phyloP scores from a whole-genome alignment of 2,113 vertebrate genomes.

The Ptilonorhynchus violaceus region DNA sequence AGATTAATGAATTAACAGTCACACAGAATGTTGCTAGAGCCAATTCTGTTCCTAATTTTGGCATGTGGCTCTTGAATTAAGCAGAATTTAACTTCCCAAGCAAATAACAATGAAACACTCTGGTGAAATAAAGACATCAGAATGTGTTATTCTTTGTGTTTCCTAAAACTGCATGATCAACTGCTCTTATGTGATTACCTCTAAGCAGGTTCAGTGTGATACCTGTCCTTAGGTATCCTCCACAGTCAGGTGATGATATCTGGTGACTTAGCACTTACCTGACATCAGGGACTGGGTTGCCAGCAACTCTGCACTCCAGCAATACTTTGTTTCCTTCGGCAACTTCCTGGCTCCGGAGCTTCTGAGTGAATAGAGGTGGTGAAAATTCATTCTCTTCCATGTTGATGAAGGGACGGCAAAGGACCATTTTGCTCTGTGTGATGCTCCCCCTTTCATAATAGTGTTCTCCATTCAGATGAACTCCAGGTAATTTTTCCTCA shows the following conservation, averaged over 20 bases:
- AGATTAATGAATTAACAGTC: neutral
- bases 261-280: constrained; percentile 73
- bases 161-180: neutral
- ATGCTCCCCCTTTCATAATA: neutral
- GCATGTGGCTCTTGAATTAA: neutral
- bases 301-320: constrained; percentile 87
- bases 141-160: neutral
- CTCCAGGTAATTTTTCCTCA: neutral
- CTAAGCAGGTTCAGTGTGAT: neutral
- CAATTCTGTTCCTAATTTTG: neutral
- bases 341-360: constrained; percentile 94
- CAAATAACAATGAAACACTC: neutral
- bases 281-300: constrained; percentile 85
- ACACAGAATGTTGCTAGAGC: neutral
- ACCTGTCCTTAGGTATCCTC: neutral
- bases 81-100: neutral
- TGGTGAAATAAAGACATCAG: neutral
- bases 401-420: neutral
- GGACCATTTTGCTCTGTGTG: neutral
- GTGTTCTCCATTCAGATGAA: neutral
- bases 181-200: neutral
- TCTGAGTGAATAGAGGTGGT: constrained; percentile 88
- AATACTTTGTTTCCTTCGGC: constrained; percentile 87
- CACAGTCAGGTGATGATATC: neutral
- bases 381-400: constrained; percentile 17